Conservation (phyloP, 2,113 vertebrate species). For the Myiozetetes cayanensis region DNA sequence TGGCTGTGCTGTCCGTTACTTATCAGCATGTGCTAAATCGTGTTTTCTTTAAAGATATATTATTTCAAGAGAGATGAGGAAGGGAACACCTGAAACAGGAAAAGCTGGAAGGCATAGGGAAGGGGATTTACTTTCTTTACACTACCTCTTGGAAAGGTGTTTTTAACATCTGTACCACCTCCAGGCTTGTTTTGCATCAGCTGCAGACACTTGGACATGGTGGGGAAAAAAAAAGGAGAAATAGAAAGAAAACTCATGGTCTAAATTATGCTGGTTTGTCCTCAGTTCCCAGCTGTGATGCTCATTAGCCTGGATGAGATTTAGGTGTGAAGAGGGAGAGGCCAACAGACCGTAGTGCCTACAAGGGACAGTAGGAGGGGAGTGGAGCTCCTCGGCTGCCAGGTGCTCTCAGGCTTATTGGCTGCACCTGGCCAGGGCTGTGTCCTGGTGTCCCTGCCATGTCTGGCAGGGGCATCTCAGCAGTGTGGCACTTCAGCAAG, state of each 20-base stretch:
- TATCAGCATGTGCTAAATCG: accelerated
- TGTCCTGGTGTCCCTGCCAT: background rate
- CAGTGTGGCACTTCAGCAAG: background rate
- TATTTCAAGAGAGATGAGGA: background rate
- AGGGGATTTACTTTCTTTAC: background rate
- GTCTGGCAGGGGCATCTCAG: background rate
- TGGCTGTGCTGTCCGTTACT: background rate
- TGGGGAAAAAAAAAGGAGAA: background rate
- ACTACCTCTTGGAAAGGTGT: background rate
- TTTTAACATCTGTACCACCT: background rate
- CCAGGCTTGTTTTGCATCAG: background rate
- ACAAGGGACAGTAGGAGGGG: background rate
- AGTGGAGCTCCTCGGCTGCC: background rate
- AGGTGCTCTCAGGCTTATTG: background rate
- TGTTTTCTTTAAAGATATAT: background rate
- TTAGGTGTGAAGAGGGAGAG: background rate
- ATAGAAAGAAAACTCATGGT: background rate
- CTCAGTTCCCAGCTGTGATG: background rate
- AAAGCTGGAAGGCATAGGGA: background rate
- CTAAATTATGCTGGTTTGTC: background rate
- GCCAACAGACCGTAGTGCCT: background rate
- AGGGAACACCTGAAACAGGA: background rate
- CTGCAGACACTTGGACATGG: background rate
- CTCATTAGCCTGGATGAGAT: background rate
- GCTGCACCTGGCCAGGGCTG: background rate